These are phyloP conservation scores for Coboldia fuscipes DNA, from an alignment of 1,140 invertebrate species.

Conservation along the genomic window DNA sequence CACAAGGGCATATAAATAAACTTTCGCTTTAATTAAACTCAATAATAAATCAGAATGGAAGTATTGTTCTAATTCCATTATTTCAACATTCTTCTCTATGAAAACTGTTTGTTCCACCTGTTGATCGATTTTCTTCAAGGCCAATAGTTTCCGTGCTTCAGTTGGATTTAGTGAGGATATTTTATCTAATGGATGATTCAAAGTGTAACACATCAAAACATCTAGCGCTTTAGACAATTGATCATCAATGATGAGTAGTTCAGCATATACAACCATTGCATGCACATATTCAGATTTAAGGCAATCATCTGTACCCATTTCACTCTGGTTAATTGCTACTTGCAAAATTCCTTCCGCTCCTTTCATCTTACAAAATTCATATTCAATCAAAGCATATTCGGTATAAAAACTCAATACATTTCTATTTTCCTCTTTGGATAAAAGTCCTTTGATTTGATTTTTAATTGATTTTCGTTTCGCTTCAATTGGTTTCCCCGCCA, in stretches of 20 bases:
- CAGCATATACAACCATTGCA: constrained; percentile 8
- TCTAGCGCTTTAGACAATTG: constrained; percentile 3
- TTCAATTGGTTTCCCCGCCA: constrained; percentile 18
- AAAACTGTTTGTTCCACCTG: constrained; percentile 3
- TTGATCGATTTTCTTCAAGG: constrained; percentile 4
- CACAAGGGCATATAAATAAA: constrained; percentile 24
- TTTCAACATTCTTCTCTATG: constrained; percentile 7
- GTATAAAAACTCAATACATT: constrained; percentile 31
- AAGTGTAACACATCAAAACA: constrained; percentile 5
- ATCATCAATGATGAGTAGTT: constrained; percentile 9
- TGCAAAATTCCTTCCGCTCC: constrained; percentile 24
- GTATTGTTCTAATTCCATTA: constrained; percentile 12
- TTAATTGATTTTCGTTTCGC: constrained; percentile 25
- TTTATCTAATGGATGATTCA: not conserved
- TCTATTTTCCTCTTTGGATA: constrained; percentile 28
- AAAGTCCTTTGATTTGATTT: constrained; percentile 26
- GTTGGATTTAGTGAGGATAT: not conserved
- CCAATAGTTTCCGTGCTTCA: constrained; percentile 3
- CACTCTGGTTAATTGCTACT: constrained; percentile 11
- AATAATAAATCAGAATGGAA: constrained; percentile 27
- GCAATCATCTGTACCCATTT: constrained; percentile 9
- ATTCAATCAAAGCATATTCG: constrained; percentile 38
- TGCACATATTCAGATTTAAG: constrained; percentile 6
- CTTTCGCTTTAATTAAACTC: constrained; percentile 29
- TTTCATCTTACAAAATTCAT: constrained; percentile 24